A percentile compares a stretch with the other conserved stretches of the same genome.
Evolutionary conservation across 2,888 invertebrate genomes (phyloP).

Genomic region (Rhingia rostrata): DNA sequence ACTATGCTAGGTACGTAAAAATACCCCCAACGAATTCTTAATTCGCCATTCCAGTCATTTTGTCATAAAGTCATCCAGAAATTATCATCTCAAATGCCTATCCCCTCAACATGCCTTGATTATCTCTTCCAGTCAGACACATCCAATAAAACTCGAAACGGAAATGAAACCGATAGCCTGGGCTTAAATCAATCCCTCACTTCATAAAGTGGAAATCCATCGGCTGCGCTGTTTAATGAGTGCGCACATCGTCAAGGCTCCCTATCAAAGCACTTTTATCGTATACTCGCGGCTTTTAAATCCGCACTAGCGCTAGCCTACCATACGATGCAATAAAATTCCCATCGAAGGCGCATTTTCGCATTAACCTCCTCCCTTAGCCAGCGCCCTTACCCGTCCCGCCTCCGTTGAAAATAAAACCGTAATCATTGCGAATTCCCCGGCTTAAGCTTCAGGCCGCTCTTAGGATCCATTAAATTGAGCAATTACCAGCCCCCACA

Average conservation of each 20-base stretch:
- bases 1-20: no score
- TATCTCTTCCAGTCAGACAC: conserved; percentile 8
- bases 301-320: conserved; percentile 33
- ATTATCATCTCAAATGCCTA: no score
- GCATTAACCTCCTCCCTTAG: conserved; percentile 49
- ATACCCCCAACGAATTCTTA: no score
- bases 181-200: conserved; percentile 49
- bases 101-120: background rate
- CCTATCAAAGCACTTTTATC: conserved; percentile 55
- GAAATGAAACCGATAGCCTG: conserved; percentile 54
- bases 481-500: conserved; percentile 75
- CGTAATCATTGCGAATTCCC: conserved; percentile 67
- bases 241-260: conserved; percentile 30
- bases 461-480: conserved; percentile 73
- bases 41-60: no score
- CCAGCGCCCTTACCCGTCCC: background rate
- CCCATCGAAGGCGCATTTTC: conserved; percentile 59
- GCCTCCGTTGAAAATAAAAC: conserved; percentile 52
- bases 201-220: conserved; percentile 24
- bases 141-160: conserved; percentile 27
- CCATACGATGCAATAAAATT: conserved; percentile 65
- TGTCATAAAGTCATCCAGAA: no score
- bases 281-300: conserved; percentile 44
- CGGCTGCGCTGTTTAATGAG: conserved; percentile 43
- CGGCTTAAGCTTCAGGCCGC: conserved; percentile 65